These are phyloP conservation scores for Anisognathus igniventris DNA, from an alignment of 2,797 vertebrate genomes.

Conservation along the genomic window DNA sequence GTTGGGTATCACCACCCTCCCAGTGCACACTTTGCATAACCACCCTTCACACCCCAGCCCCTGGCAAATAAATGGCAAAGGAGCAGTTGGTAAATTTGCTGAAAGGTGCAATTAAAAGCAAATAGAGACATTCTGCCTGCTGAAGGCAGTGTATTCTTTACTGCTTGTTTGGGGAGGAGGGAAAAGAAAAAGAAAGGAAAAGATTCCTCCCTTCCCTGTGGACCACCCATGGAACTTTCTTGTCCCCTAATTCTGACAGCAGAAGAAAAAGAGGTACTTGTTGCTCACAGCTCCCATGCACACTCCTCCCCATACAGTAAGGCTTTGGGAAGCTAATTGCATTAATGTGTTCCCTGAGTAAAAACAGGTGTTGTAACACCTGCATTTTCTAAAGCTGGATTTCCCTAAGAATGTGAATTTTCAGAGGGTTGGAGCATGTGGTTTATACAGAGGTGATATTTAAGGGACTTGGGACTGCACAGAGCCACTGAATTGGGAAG, in stretches of 20 bases:
- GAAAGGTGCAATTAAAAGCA: constrained; percentile 22
- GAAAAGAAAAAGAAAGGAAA: constrained; percentile 1
- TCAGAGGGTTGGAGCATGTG: background rate
- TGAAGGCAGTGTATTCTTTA: constrained; percentile 34
- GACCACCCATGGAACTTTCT: constrained; percentile 76
- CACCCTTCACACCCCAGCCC: background rate
- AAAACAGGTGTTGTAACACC: constrained; percentile 71
- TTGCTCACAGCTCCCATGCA: constrained; percentile 1
- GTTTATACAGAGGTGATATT: background rate
- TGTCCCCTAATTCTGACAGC: constrained; percentile 60
- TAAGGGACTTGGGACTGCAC: background rate
- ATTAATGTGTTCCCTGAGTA: constrained; percentile 1
- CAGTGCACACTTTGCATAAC: background rate
- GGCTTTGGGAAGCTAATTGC: constrained; percentile 61
- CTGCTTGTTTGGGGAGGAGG: constrained; percentile 1
- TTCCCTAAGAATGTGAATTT: constrained; percentile 32
- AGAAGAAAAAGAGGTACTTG: constrained; percentile 61
- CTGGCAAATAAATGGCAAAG: background rate
- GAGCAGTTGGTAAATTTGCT: background rate
- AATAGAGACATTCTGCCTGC: constrained; percentile 1
- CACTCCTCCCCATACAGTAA: background rate
- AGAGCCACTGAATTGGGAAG: background rate
- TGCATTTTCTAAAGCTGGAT: constrained; percentile 59
- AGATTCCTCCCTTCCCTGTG: background rate
- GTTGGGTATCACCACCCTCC: background rate